phyloP scores from a whole-genome alignment of 2,797 vertebrate species.

The Onychomys arenicola region DNA sequence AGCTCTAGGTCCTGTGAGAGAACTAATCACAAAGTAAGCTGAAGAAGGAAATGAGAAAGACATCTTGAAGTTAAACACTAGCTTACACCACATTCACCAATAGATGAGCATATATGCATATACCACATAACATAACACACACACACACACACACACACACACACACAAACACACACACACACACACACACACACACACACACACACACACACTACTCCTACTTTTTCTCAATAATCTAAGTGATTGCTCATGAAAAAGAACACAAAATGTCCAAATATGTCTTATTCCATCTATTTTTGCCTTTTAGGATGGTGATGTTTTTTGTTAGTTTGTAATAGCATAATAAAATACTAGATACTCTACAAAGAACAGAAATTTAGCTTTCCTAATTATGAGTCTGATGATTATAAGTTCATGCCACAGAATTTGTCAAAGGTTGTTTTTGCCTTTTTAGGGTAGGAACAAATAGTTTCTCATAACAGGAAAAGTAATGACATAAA shows the following conservation, averaged over 20 bases:
- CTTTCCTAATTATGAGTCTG: not conserved
- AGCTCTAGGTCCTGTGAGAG: not conserved
- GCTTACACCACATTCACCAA: not conserved
- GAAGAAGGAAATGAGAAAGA: not conserved
- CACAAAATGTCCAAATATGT: not conserved
- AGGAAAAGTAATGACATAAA: not conserved
- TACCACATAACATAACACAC: too few relatives aligned
- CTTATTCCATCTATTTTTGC: not conserved
- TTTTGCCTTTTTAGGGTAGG: rapidly evolving
- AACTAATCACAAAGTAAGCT: not conserved
- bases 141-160: not conserved
- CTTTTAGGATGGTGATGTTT: not conserved
- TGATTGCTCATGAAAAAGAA: not conserved
- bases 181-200: not conserved
- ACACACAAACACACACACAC: not conserved
- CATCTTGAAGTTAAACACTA: not conserved
- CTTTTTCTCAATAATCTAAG: not conserved
- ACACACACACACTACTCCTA: not conserved
- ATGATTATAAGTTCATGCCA: not conserved
- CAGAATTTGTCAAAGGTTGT: not conserved
- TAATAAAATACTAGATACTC: not conserved
- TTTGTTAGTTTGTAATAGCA: not conserved
- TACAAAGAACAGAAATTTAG: not conserved
- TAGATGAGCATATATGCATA: too few relatives aligned
- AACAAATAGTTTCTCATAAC: too few relatives aligned